Evolutionary conservation across 2,888 invertebrate genomes (phyloP).

Genomic region (Mythimna loreyi): DNA sequence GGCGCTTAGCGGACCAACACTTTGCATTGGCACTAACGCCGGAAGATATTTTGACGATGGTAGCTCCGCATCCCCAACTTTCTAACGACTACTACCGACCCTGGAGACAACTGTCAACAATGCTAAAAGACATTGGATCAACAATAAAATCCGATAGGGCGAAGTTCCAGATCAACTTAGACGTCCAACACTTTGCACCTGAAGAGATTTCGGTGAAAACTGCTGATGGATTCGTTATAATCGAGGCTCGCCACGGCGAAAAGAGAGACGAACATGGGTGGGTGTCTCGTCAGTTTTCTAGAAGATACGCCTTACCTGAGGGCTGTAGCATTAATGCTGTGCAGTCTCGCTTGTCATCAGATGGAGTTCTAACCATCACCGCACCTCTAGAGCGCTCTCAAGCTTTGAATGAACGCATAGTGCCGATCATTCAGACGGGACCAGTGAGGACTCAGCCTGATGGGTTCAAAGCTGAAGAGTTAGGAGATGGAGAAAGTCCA

Average conservation of each 20-base stretch:
- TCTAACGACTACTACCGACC: constrained; percentile 60
- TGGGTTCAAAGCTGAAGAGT: constrained; percentile 39
- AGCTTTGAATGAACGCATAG: constrained; percentile 79
- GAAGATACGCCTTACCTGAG: constrained; percentile 93
- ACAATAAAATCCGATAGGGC: constrained; percentile 89
- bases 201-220: constrained; percentile 94
- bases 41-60: constrained; percentile 75
- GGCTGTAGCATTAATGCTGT: constrained; percentile 92
- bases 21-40: constrained; percentile 77
- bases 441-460: constrained; percentile 75
- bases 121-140: constrained; percentile 80
- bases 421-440: constrained; percentile 90
- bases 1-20: constrained; percentile 75
- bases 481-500: constrained; percentile 51
- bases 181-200: constrained; percentile 94
- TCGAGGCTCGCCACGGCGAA: constrained; percentile 94
- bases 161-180: constrained; percentile 92
- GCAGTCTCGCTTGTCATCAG: constrained; percentile 92
- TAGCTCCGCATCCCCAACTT: constrained; percentile 63
- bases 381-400: constrained; percentile 82
- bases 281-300: constrained; percentile 92
- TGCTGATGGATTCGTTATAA: constrained; percentile 91
- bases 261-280: constrained; percentile 93
- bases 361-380: constrained; percentile 92
- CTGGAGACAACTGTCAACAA: constrained; percentile 65